Conservation (phyloP, 2,113 vertebrate genomes). For the Uria lomvia region DNA sequence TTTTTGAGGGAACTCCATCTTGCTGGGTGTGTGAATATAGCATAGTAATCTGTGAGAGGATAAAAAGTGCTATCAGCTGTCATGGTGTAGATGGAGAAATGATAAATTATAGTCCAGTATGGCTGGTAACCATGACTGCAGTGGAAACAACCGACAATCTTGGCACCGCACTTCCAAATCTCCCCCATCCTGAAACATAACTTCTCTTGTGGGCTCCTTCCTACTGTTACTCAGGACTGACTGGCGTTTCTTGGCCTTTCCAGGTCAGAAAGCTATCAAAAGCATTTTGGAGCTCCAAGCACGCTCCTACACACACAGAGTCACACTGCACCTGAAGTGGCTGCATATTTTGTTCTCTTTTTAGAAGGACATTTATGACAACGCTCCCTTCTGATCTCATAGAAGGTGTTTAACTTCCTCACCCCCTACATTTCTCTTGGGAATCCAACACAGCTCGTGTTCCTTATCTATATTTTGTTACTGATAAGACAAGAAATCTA, state of each 20-base stretch:
- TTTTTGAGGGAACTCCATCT: background rate
- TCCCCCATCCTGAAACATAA: background rate
- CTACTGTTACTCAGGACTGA: background rate
- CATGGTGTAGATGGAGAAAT: background rate
- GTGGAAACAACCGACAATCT: background rate
- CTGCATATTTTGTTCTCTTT: background rate
- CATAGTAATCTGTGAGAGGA: background rate
- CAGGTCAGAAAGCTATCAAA: background rate
- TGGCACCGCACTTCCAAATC: background rate
- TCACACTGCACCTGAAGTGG: background rate
- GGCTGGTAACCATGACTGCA: background rate
- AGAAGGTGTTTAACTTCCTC: background rate
- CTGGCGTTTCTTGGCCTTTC: background rate
- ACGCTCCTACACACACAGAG: background rate
- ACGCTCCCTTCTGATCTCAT: accelerated
- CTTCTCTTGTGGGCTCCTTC: background rate
- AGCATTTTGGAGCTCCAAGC: background rate
- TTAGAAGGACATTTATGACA: background rate
- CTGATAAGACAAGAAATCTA: background rate
- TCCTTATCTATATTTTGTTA: background rate
- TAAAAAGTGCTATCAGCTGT: background rate
- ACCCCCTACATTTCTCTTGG: background rate
- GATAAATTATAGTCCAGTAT: background rate
- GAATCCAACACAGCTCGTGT: background rate
- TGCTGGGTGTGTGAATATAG: background rate